Percentiles rank a stretch among this genome's conserved stretches.
phyloP scores from a whole-genome alignment of 2,888 invertebrate species.

The Cryptosula pallasiana region DNA sequence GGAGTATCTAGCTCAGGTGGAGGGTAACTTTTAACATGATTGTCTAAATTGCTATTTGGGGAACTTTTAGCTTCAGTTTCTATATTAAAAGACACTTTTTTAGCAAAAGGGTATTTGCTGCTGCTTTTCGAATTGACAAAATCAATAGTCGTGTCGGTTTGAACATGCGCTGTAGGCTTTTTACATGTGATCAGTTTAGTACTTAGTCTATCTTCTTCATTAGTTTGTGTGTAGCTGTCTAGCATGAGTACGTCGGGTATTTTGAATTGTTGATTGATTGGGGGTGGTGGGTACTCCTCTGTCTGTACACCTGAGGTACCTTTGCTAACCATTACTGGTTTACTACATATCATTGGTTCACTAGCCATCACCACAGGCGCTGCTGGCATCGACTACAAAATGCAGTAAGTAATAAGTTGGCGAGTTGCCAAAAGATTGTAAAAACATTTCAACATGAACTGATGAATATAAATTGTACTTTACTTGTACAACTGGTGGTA shows the following conservation, averaged over 20 bases:
- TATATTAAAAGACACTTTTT: constrained; percentile 19
- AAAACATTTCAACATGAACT: too few species aligned
- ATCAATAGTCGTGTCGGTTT: not conserved
- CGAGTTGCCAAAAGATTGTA: too few species aligned
- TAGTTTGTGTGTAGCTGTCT: constrained; percentile 21
- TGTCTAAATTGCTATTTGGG: not conserved
- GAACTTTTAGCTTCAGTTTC: not conserved
- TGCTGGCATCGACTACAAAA: too few species aligned
- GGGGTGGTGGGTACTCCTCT: not conserved
- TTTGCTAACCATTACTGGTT: not conserved
- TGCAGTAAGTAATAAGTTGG: too few species aligned
- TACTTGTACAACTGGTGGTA: too few species aligned
- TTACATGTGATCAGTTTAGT: not conserved
- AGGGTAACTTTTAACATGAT: not conserved
- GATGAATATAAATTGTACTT: too few species aligned
- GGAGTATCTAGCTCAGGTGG: not conserved
- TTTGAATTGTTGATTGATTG: not conserved
- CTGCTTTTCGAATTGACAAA: not conserved
- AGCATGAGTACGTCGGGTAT: constrained; percentile 8
- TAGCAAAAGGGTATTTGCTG: not conserved
- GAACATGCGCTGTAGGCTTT: not conserved
- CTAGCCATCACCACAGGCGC: too few species aligned
- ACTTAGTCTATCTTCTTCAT: constrained; percentile 15
- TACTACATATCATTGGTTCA: too few species aligned
- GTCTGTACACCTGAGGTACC: not conserved